Conservation (phyloP, 2,888 invertebrate genomes). For the Elysia crispata region DNA sequence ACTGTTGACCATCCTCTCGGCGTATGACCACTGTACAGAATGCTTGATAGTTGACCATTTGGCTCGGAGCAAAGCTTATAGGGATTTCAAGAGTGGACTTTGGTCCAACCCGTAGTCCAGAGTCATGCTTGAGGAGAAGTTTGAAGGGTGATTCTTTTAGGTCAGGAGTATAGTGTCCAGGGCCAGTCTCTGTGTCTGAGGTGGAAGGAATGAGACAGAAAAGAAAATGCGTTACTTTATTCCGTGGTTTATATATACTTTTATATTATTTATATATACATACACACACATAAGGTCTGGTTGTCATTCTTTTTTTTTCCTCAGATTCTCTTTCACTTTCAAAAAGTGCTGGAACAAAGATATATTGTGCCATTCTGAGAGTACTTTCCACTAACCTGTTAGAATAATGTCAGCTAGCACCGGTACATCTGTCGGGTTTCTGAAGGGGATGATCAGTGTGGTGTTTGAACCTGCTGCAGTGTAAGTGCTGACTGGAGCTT, state of each 20-base stretch:
- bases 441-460: slow-evolving; percentile 76
- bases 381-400: slow-evolving; percentile 58
- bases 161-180: neutral
- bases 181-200: neutral
- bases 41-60: slow-evolving; percentile 73
- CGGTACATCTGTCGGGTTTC: slow-evolving; percentile 75
- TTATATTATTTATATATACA: no score
- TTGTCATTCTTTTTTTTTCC: no score
- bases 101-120: slow-evolving; percentile 70
- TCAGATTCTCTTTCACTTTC: no score
- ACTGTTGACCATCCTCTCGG: slow-evolving; percentile 60
- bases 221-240: no score
- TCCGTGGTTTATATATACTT: no score
- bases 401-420: slow-evolving; percentile 71
- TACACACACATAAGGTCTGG: no score
- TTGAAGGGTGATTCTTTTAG: slow-evolving; percentile 68
- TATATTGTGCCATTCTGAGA: no score
- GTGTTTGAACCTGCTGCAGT: slow-evolving; percentile 72
- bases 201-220: neutral
- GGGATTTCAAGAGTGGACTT: slow-evolving; percentile 76
- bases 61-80: slow-evolving; percentile 75
- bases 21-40: slow-evolving; percentile 70
- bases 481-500: slow-evolving; percentile 73
- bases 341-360: no score
- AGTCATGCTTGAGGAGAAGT: slow-evolving; percentile 70